Base-by-base conservation (phyloP, 1,140 invertebrate genomes). In the Eriocheir sinensis region DNA sequence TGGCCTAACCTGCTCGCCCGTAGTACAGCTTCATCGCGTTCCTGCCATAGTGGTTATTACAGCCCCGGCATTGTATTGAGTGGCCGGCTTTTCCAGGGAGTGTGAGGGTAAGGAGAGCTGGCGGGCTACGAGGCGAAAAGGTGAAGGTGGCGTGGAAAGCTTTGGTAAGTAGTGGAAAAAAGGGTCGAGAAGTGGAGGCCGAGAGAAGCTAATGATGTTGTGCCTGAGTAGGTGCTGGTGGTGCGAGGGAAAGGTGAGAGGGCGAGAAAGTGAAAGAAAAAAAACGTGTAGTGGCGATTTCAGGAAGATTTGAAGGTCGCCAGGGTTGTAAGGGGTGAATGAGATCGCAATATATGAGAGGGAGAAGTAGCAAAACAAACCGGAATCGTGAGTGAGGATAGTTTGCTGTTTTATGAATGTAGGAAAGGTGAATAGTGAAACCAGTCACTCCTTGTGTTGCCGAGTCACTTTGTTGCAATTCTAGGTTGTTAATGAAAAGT, bases 241-340 rank as follows among this genome's bases (percentile, higher is more conserved):
- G 60, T 72, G 21, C 21, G 21, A 72, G 60, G 60, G n/a, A 4
- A n/a, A 72, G 60, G 60, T 72, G 6, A 72, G n/a, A 21, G 12
- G n/a, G 60, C 27, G 60, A n/a, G 60, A 72, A n/a, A 53, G 48
- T n/a, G 60, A 72, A 72, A 72, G 60, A n/a, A n/a, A 72, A 72
- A 8, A 72, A 72, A n/a, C 17, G 60, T 72, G 60, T 72, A n/a
- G 60, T n/a, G 60, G 21, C 27, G 60, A 72, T n/a, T 72, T 72
- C 6, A 72, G 60, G 48, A 72, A 72, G 60, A 72, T 27, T 72
- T 72, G n/a, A 72, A n/a, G 60, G 27, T 21, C 27, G 60, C n/a
- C 6, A 72, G 21, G 60, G 60, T 72, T 72, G 27, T n/a, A 72
- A 72, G 60, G 60, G 60, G 60, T 72, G 27, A n/a, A 72, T n/a